A percentile compares a stretch with the other conserved stretches of the same genome.
Evolutionary conservation across 2,113 vertebrate species (phyloP).

Genomic region (Neopipo cinnamomea): DNA sequence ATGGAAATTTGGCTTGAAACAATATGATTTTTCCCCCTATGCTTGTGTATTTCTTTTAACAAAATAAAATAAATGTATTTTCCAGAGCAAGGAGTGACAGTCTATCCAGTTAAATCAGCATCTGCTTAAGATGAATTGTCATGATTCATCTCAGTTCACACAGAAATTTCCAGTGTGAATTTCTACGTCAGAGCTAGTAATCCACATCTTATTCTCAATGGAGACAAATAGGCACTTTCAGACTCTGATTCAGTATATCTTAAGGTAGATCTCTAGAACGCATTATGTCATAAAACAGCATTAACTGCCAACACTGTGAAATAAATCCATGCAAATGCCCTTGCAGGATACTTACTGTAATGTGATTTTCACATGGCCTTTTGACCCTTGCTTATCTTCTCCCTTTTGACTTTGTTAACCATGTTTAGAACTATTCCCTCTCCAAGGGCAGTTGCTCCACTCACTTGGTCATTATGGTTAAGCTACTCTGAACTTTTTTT

Average conservation of each 20-base stretch:
- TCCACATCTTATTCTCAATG: background rate
- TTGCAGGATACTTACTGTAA: background rate
- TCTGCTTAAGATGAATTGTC: background rate
- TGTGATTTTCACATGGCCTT: background rate
- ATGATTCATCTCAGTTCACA: background rate
- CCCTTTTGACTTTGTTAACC: background rate
- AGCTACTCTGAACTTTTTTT: background rate
- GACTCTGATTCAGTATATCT: background rate
- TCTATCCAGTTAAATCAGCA: background rate
- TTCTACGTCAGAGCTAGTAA: background rate
- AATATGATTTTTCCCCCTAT: background rate
- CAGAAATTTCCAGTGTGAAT: background rate
- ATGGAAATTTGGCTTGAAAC: background rate
- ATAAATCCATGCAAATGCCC: background rate
- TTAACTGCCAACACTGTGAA: background rate
- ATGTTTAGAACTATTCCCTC: background rate
- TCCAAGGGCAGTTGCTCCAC: background rate
- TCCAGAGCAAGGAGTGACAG: background rate
- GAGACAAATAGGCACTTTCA: background rate
- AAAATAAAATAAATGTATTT: background rate
- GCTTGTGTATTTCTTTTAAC: background rate
- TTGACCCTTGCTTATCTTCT: background rate
- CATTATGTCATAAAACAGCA: background rate
- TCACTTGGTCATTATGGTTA: background rate
- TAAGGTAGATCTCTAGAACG: background rate